Evolutionary conservation across 2,113 vertebrate genomes (phyloP).

Genomic region (Centrocercus urophasianus): DNA sequence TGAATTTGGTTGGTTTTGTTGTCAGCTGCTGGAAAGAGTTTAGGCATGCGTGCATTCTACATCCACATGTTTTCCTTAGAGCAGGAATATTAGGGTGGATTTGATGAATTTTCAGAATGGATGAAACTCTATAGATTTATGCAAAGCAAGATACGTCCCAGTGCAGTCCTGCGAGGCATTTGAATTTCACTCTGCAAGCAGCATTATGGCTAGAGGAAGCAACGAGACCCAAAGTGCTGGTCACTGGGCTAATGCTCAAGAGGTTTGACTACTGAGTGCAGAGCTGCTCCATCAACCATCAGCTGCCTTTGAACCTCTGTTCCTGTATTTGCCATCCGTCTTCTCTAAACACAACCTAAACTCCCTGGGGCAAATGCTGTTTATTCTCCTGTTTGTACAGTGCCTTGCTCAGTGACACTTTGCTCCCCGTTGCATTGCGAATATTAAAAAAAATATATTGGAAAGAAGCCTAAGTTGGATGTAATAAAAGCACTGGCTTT

Average conservation of each 20-base stretch:
- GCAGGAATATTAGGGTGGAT: not conserved
- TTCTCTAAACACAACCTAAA: conserved; percentile 16
- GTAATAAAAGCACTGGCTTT: not conserved
- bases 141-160: not conserved
- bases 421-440: not conserved
- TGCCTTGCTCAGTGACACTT: not conserved
- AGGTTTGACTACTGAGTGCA: conserved; percentile 6
- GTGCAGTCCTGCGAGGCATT: not conserved
- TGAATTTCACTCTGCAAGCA: not conserved
- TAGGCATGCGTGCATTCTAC: not conserved
- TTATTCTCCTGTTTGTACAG: conserved; percentile 11
- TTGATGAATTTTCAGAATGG: not conserved
- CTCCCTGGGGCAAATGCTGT: not conserved
- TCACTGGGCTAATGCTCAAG: conserved; percentile 17
- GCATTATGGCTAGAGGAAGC: not conserved
- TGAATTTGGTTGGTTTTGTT: not conserved
- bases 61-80: not conserved
- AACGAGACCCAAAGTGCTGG: not conserved
- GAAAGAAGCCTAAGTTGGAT: not conserved
- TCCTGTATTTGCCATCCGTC: conserved; percentile 43
- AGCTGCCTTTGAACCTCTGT: not conserved
- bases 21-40: not conserved
- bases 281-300: not conserved
- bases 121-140: not conserved
- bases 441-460: not conserved